Evolutionary conservation across 2,888 invertebrate genomes (phyloP).

Genomic region (Caenorhabditis japonica): DNA sequence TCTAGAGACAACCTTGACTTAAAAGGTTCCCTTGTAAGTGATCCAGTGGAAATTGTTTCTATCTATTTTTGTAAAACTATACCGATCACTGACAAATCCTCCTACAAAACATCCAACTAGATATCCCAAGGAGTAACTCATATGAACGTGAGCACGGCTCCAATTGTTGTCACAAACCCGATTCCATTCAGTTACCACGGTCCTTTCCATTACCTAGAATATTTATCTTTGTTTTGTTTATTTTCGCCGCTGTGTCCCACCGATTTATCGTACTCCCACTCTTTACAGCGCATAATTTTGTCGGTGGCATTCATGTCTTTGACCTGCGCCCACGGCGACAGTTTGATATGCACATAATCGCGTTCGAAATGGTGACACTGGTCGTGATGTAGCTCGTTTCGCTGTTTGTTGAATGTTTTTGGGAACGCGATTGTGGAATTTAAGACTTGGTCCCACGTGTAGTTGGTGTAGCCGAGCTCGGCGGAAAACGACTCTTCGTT

Average conservation of each 20-base stretch:
- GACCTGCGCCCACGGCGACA: conserved; percentile 53
- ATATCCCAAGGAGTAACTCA: conserved; percentile 76
- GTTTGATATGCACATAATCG: conserved; percentile 61
- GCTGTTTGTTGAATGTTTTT: conserved; percentile 59
- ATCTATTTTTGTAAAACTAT: too few species aligned
- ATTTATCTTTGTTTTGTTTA: neutral
- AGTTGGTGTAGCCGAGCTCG: conserved; percentile 62
- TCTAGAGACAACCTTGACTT: too few species aligned
- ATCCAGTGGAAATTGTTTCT: too few species aligned
- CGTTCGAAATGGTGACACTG: conserved; percentile 66
- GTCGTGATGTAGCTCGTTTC: conserved; percentile 61
- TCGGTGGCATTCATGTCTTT: conserved; percentile 42
- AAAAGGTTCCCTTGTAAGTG: too few species aligned
- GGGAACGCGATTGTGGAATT: conserved; percentile 71
- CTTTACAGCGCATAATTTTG: conserved; percentile 52
- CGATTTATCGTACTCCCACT: conserved; percentile 74
- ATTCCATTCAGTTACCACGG: conserved; percentile 75
- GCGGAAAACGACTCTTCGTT: conserved; percentile 63
- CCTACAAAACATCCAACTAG: conserved; percentile 75
- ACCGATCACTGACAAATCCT: conserved; percentile 74
- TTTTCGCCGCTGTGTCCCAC: conserved; percentile 34
- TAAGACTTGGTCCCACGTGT: conserved; percentile 73
- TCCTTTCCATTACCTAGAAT: conserved; percentile 70
- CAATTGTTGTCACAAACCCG: conserved; percentile 74
- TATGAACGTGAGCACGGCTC: conserved; percentile 75